Evolutionary conservation across 2,113 vertebrate genomes (phyloP).

Genomic region (Mixornis gularis): DNA sequence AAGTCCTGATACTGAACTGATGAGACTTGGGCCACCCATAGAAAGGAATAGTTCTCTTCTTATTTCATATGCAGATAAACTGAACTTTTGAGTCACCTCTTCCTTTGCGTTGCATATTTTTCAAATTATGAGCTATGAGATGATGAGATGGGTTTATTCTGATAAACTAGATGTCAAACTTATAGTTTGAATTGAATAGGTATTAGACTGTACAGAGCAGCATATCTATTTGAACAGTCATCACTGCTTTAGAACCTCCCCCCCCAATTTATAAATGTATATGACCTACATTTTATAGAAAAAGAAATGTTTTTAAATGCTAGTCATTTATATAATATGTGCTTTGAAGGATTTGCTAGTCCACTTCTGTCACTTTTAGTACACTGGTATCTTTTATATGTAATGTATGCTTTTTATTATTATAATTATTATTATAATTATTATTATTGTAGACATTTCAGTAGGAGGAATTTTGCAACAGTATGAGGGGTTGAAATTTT

Average conservation of each 20-base stretch:
- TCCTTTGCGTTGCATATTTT: slow-evolving; percentile 67
- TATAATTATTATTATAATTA: slow-evolving; percentile 77
- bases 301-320: slow-evolving; percentile 79
- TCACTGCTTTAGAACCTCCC: slow-evolving; percentile 71
- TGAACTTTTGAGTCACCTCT: slow-evolving; percentile 62
- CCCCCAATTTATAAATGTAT: slow-evolving; percentile 75
- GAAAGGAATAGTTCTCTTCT: slow-evolving; percentile 65
- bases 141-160: slow-evolving; percentile 70
- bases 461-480: slow-evolving; percentile 86
- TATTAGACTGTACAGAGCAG: slow-evolving; percentile 73
- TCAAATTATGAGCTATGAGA: slow-evolving; percentile 61
- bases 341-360: slow-evolving; percentile 82
- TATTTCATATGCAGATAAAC: slow-evolving; percentile 63
- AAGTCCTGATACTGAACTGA: slow-evolving; percentile 31
- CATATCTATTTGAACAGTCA: slow-evolving; percentile 70
- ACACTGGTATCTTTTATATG: slow-evolving; percentile 91
- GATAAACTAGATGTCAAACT: slow-evolving; percentile 67
- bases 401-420: slow-evolving; percentile 90
- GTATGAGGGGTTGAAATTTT: slow-evolving; percentile 76
- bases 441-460: slow-evolving; percentile 87
- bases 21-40: slow-evolving; percentile 62
- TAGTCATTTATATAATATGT: slow-evolving; percentile 82
- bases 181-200: slow-evolving; percentile 72
- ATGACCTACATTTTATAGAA: slow-evolving; percentile 81
- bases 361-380: slow-evolving; percentile 83